phyloP scores from a whole-genome alignment of 2,888 invertebrate genomes.

The Orthosia incerta region DNA sequence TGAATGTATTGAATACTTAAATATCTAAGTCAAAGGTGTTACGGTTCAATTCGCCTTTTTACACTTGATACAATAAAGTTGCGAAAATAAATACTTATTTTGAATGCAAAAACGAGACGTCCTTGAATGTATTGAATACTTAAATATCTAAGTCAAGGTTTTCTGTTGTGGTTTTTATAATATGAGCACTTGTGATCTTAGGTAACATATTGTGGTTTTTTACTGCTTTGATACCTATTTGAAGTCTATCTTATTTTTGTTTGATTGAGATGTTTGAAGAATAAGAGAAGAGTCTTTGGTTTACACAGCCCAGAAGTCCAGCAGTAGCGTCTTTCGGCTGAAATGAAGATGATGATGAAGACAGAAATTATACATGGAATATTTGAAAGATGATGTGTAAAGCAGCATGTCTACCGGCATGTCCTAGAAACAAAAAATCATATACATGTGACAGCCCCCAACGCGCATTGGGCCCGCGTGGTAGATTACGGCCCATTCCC shows the following conservation, averaged over 20 bases:
- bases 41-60: not conserved
- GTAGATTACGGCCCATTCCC: no score
- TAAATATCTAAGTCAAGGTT: constrained; percentile 50
- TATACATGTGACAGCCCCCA: no score
- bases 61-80: not conserved
- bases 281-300: not conserved
- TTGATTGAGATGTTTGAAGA: not conserved
- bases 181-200: constrained; percentile 33
- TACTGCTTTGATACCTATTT: not conserved
- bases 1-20: constrained; percentile 24
- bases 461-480: no score
- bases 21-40: constrained; percentile 35
- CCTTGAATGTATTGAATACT: constrained; percentile 18
- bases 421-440: no score
- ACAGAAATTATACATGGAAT: no score
- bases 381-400: no score
- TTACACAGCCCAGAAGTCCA: no score
- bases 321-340: no score
- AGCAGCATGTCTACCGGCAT: no score
- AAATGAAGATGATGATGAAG: no score
- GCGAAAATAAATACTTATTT: constrained; percentile 4
- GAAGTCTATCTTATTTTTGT: not conserved
- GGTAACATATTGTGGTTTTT: constrained; percentile 28
- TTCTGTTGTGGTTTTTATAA: constrained; percentile 28
- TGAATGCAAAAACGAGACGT: not conserved